These are phyloP conservation scores for Euproctis similis DNA, from an alignment of 2,888 invertebrate genomes.

Conservation along the genomic window DNA sequence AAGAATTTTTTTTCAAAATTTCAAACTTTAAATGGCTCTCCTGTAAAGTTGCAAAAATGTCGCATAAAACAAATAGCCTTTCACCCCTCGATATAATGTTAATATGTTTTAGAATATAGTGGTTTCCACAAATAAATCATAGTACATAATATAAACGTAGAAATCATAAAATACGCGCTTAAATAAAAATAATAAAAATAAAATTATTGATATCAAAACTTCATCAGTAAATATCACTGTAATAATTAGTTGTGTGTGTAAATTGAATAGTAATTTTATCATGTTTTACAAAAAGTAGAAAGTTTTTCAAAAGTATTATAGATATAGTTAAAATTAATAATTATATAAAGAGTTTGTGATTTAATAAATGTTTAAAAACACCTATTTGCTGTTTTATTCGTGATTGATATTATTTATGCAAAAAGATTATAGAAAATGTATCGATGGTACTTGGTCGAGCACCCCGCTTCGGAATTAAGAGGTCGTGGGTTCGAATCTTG, in stretches of 20 bases:
- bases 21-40: no score
- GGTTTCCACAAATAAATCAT: background rate
- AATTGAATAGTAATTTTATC: conserved; percentile 2
- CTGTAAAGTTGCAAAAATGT: no score
- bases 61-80: no score
- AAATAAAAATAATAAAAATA: background rate
- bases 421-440: no score
- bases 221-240: background rate
- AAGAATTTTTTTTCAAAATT: no score
- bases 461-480: no score
- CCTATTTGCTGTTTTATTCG: no score
- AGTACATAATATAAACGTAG: no score
- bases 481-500: no score
- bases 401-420: no score
- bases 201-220: background rate
- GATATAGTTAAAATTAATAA: conserved; percentile 7
- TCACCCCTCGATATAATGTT: background rate
- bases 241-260: conserved; percentile 2
- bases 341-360: conserved; percentile 16
- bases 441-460: no score
- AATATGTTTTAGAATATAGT: conserved; percentile 2
- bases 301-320: conserved; percentile 19
- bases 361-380: conserved; percentile 18
- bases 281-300: conserved; percentile 2
- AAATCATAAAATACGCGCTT: background rate